Evolutionary conservation across 1,140 invertebrate species (phyloP).

Genomic region (Orchestia grillus): DNA sequence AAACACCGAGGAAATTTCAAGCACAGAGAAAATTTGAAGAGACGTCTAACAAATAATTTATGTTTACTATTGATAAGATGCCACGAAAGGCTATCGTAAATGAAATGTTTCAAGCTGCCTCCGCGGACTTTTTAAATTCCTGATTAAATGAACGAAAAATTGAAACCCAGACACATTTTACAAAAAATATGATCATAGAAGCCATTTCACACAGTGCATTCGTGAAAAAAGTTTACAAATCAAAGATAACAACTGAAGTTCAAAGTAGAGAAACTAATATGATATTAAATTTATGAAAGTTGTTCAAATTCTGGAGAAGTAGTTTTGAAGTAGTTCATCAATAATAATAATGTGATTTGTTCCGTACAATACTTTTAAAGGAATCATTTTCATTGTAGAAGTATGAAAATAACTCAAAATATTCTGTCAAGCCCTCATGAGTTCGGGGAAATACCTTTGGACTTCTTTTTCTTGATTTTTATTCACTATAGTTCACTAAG

Average conservation of each 20-base stretch:
- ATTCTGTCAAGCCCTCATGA: too few species aligned
- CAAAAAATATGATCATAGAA: background rate
- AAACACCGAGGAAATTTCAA: too few species aligned
- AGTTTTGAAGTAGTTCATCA: background rate
- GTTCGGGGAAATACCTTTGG: too few species aligned
- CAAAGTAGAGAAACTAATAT: background rate
- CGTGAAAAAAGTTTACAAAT: background rate
- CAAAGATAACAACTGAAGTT: background rate
- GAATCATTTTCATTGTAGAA: too few species aligned
- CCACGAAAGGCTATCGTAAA: background rate
- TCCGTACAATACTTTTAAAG: too few species aligned
- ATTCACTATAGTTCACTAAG: too few species aligned
- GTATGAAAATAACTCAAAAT: too few species aligned
- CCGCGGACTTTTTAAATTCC: background rate
- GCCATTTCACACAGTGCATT: background rate
- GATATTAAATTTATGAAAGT: background rate
- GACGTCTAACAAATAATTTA: background rate
- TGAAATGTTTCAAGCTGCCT: background rate
- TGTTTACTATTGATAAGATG: background rate
- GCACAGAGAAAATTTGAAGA: too few species aligned
- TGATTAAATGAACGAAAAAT: background rate
- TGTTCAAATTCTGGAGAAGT: background rate
- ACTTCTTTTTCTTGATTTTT: too few species aligned
- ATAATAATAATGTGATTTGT: too few species aligned
- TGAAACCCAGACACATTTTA: background rate